These are phyloP conservation scores for Antheraea assamensis DNA, from an alignment of 2,888 invertebrate species.

Conservation along the genomic window DNA sequence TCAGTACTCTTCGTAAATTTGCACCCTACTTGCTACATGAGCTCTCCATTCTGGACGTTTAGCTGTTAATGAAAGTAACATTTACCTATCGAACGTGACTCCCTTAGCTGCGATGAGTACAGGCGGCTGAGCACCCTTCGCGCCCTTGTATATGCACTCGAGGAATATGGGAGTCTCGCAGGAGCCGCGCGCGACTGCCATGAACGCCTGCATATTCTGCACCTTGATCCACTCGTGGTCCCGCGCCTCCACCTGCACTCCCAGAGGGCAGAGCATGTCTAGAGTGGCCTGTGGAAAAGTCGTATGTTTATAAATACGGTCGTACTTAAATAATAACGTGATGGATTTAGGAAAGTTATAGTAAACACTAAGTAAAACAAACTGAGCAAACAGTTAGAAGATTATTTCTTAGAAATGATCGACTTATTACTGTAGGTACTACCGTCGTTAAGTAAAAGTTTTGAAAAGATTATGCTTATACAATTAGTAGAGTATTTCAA, in stretches of 20 bases:
- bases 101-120: conserved; percentile 86
- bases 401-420: no score
- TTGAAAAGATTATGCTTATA: no score
- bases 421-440: no score
- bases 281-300: conserved; percentile 67
- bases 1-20: no score
- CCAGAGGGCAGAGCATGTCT: conserved; percentile 83
- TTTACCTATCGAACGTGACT: conserved; percentile 82
- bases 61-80: background rate
- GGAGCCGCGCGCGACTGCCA: conserved; percentile 87
- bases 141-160: conserved; percentile 83
- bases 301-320: background rate
- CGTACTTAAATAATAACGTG: no score
- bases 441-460: no score
- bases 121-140: conserved; percentile 71
- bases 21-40: no score
- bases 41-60: no score
- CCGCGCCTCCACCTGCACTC: conserved; percentile 74
- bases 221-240: conserved; percentile 85
- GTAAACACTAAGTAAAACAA: no score
- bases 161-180: conserved; percentile 85
- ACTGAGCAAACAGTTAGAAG: background rate
- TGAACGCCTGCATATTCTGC: conserved; percentile 81
- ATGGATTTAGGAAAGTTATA: background rate
- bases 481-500: no score